These are phyloP conservation scores for Netelia melanura DNA, from an alignment of 2,888 invertebrate genomes.

Conservation along the genomic window DNA sequence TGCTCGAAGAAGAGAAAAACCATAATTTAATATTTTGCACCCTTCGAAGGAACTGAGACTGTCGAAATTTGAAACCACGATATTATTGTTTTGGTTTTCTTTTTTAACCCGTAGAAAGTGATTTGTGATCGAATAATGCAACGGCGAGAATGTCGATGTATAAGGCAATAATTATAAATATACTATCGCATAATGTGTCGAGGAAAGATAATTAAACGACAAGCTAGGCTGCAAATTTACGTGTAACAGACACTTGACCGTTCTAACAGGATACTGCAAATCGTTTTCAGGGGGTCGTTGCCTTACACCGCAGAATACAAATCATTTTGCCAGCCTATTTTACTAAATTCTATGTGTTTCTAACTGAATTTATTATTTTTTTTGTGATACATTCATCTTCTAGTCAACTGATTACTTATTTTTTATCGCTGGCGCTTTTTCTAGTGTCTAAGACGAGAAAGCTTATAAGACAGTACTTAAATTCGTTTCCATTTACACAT, in stretches of 20 bases:
- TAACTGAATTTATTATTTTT: not conserved
- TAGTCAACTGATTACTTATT: no score
- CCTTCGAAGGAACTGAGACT: no score
- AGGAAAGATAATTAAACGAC: slow-evolving; percentile 9
- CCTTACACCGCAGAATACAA: not conserved
- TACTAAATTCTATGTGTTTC: not conserved
- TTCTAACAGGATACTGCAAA: not conserved
- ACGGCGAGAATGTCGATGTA: not conserved
- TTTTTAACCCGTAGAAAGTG: no score
- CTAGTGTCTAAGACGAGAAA: no score
- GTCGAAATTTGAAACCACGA: no score
- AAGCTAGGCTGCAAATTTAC: not conserved
- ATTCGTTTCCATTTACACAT: no score
- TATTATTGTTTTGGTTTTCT: no score
- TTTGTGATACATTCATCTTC: no score
- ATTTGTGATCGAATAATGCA: not conserved
- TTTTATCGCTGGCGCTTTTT: no score
- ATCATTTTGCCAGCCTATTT: not conserved
- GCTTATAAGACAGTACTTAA: no score
- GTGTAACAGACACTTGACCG: not conserved
- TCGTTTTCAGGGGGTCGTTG: not conserved
- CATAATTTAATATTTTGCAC: no score
- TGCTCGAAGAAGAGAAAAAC: no score
- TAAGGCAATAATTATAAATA: not conserved
- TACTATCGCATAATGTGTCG: not conserved